These are phyloP conservation scores for Meta bourneti DNA, from an alignment of 2,888 invertebrate species.

Conservation along the genomic window DNA sequence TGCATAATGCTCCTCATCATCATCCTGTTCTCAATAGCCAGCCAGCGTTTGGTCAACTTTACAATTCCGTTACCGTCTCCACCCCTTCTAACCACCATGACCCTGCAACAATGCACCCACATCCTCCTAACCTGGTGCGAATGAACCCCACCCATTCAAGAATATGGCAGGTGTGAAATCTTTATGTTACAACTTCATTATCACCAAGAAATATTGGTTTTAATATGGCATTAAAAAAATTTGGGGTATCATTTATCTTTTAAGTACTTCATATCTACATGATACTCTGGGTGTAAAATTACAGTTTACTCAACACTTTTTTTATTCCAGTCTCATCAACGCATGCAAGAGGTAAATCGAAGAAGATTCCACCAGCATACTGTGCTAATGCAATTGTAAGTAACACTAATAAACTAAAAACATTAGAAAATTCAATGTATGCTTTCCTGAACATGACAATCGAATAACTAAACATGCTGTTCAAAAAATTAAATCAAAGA, in stretches of 20 bases:
- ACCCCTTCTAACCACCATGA: slow-evolving; percentile 70
- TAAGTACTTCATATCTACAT: background rate
- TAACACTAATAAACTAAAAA: background rate
- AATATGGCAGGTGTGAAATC: slow-evolving; percentile 84
- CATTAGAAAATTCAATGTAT: background rate
- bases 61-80: slow-evolving; percentile 66
- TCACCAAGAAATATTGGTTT: background rate
- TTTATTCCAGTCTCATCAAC: slow-evolving; percentile 83
- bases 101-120: slow-evolving; percentile 62
- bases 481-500: no score
- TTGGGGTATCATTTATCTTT: background rate
- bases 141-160: slow-evolving; percentile 88
- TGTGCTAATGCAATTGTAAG: slow-evolving; percentile 77
- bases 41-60: slow-evolving; percentile 62
- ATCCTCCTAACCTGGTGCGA: slow-evolving; percentile 80
- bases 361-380: slow-evolving; percentile 80
- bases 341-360: slow-evolving; percentile 84
- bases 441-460: no score
- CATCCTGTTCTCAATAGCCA: slow-evolving; percentile 68
- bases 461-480: no score
- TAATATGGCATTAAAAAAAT: background rate
- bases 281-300: background rate
- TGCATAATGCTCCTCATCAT: slow-evolving; percentile 67
- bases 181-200: background rate
- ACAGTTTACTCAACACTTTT: background rate